Evolutionary conservation across 2,113 vertebrate species (phyloP), one percentile per base, ranked within the genome.

Genomic region (Hystrix brachyura): DNA sequence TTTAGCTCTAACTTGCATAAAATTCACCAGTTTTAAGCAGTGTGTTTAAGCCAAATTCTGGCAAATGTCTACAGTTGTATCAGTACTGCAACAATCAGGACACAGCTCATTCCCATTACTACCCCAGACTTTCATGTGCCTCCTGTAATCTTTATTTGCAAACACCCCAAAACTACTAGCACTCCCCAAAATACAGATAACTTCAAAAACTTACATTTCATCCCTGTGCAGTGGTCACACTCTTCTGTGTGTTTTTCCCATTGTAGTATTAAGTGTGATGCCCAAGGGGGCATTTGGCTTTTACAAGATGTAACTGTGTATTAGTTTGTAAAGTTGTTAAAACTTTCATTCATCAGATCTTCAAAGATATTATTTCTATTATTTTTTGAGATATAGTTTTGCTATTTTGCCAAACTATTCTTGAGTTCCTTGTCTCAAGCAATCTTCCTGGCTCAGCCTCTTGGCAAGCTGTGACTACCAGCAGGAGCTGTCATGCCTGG

Each of bases 311-410:
- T 69, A 48, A 18, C 18, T 80, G 25, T 34, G 17, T 67, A 23
- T 43, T 62, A 82, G 48, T 64, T 93, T 85, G 23, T 85, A 71
- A 81, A 51, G 7, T 25, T 86, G 95, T 87, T 34, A 92, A 5
- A 87, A 5, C 12, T 38, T 81, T 87, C 14, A 34, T 65, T 71
- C 87, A 51, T 78, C 81, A 91, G 76, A 71, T 82, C 23, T 67
- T 5, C 23, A 21, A 92, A 81, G 29, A 60, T 51, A 38, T 43
- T 64, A 29, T 14, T 87, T 81, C 67, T 60, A 27, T 15, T 25
- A 7, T 18, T 82, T 51, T 67, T 29, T 55, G 43, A 32, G 7
- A 27, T 14, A 11, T 27, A 25, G 11, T 32, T 23, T 69, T 4
- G 7, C 34, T 72, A 25, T 23, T 34, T 29, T 43, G 18, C 14